Evolutionary conservation across 1,140 invertebrate species (phyloP).

Genomic region (Bombus consobrinus): DNA sequence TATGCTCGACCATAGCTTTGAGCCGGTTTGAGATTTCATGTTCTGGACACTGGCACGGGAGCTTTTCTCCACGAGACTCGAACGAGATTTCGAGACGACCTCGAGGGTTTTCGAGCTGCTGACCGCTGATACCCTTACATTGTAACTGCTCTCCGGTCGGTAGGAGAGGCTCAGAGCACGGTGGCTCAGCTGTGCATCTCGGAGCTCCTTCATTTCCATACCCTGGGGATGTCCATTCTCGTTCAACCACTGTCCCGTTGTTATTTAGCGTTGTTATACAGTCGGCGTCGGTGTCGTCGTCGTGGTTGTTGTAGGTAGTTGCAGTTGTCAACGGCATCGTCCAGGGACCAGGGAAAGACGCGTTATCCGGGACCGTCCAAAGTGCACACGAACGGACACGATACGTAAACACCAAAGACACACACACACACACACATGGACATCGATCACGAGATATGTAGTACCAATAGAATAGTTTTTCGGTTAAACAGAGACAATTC

Average conservation of each 20-base stretch:
- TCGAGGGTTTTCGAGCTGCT: slow-evolving; percentile 62
- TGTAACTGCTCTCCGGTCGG: slow-evolving; percentile 69
- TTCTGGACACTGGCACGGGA: not conserved
- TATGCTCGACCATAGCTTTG: slow-evolving; percentile 28
- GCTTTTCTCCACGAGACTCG: slow-evolving; percentile 9
- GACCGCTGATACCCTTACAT: slow-evolving; percentile 72
- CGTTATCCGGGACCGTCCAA: slow-evolving; percentile 9
- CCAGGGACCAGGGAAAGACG: slow-evolving; percentile 35
- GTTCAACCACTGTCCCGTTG: slow-evolving; percentile 77
- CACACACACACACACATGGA: slow-evolving; percentile 46
- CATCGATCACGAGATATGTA: slow-evolving; percentile 40
- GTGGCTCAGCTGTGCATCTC: slow-evolving; percentile 38
- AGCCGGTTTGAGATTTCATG: not conserved
- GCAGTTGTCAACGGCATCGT: slow-evolving; percentile 1
- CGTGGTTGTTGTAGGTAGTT: slow-evolving; percentile 9
- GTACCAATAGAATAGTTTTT: not conserved
- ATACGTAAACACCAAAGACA: slow-evolving; percentile 68
- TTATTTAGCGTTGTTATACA: not conserved
- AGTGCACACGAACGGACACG: slow-evolving; percentile 58
- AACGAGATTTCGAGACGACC: slow-evolving; percentile 52
- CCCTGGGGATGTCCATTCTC: slow-evolving; percentile 74
- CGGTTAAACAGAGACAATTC: not conserved
- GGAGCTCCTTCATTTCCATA: slow-evolving; percentile 42
- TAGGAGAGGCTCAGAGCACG: slow-evolving; percentile 73
- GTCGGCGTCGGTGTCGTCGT: slow-evolving; percentile 17